Evolutionary conservation across 2,797 vertebrate genomes (phyloP), one percentile per base, ranked within the genome.

Genomic region (Aselliscus stoliczkanus): DNA sequence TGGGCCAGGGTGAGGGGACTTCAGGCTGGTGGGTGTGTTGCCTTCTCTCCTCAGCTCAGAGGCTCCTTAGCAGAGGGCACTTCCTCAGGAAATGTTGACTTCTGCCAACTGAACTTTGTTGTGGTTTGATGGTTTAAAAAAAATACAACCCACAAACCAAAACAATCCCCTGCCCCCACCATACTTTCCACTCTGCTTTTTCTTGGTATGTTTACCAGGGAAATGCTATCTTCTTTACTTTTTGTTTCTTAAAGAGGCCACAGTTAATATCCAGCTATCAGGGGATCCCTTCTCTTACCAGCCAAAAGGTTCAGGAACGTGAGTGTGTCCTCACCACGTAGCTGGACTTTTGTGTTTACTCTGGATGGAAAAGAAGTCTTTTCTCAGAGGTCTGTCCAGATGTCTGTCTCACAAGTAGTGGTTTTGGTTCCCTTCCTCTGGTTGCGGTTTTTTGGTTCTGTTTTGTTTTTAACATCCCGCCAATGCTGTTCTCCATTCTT

Each of bases 261-360:
- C 69, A 70, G 83, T 81, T 93, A 83, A 86, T 86, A 87, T 56
- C 79, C 92, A 86, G 89, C 82, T 91, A 0, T 54, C 18, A 39
- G 47, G 67, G 15, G 56, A 64, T 95, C 62, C 96, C 47, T 58
- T 84, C 96, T 67, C 83, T 90, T 64, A 85, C 94, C 93, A 95
- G 92, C 58, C 58, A 54, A 15, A 94, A 97, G 73, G 23, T 92
- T 89, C 21, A 34, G 39, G 56, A 95, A 95, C 97, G 88, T 96
- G 72, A 96, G 54, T 7, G 70, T 84, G 65, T 76, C 79, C 5
- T 72, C 64, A 90, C 82, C 58, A 58, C 72, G 70, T 29, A 62
- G 64, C 64, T 88, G 86, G 86, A 94, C 96, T 95, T 81, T 4
- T 95, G 70, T 97, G 91, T 94, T 97, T 97, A 67, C 76, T 96